Conservation (phyloP, 2,888 invertebrate species). For the Tenthredo livida region DNA sequence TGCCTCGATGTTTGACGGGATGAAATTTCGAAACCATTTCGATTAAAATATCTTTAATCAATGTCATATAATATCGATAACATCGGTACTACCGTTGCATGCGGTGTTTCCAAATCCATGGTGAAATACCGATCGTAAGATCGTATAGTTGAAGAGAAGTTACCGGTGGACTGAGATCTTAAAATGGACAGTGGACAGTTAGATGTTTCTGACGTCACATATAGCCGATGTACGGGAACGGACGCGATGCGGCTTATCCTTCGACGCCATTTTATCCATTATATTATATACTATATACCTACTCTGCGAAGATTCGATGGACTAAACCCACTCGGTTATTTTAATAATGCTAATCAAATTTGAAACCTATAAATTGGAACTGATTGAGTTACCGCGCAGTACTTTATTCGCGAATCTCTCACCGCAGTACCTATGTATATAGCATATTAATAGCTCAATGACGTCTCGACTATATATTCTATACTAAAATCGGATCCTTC, state of each 20-base stretch:
- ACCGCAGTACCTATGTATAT: neutral
- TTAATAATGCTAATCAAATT: conserved; percentile 9
- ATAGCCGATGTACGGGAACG: conserved; percentile 45
- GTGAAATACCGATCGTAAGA: neutral
- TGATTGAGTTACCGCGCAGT: neutral
- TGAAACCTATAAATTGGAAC: neutral
- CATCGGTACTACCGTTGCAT: neutral
- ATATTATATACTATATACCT: neutral
- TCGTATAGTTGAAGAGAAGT: neutral
- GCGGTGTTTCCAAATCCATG: neutral
- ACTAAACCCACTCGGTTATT: neutral
- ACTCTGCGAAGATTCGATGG: conserved; percentile 3
- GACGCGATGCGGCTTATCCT: conserved; percentile 9
- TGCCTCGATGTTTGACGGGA: neutral
- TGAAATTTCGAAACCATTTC: neutral
- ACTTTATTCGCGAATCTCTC: neutral
- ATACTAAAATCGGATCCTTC: neutral
- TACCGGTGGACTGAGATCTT: conserved; percentile 15
- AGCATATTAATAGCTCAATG: conserved; percentile 18
- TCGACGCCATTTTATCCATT: conserved; percentile 29
- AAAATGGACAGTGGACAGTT: conserved; percentile 52
- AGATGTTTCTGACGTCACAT: conserved; percentile 49
- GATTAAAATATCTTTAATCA: neutral
- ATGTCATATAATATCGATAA: neutral
- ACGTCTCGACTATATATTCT: neutral